Percentiles rank a stretch among this genome's conserved stretches.
Evolutionary conservation across 2,113 vertebrate genomes (phyloP).

Genomic region (Zosterops pallidus): DNA sequence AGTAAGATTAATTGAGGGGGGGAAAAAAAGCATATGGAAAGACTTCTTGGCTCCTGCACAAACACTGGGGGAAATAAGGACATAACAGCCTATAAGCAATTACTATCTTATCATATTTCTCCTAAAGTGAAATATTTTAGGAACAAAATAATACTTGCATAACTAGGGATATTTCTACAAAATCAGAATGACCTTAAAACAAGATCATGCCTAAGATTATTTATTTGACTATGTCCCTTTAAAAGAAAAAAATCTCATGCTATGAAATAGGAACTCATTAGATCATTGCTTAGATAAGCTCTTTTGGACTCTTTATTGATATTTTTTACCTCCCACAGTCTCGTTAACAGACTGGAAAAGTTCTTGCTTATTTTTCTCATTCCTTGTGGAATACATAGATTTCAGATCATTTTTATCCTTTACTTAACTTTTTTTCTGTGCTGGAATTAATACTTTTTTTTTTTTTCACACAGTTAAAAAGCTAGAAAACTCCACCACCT

Average conservation of each 20-base stretch:
- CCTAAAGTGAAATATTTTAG: not conserved
- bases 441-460: not conserved
- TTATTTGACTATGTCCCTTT: not conserved
- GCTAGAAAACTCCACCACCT: not conserved
- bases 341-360: conserved; percentile 22
- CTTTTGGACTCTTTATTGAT: conserved; percentile 35
- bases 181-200: not conserved
- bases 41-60: not conserved
- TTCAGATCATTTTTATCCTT: not conserved
- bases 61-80: not conserved
- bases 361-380: conserved; percentile 16
- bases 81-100: not conserved
- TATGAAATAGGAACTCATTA: conserved; percentile 14
- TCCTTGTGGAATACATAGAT: conserved; percentile 18
- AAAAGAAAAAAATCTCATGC: conserved; percentile 8
- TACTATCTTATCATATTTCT: not conserved
- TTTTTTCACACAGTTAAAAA: not conserved
- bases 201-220: not conserved
- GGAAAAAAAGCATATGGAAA: not conserved
- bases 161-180: not conserved
- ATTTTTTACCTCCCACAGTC: conserved; percentile 10
- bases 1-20: not conserved
- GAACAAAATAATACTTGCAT: not conserved
- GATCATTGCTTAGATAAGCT: conserved; percentile 43
- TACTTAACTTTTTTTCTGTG: not conserved